Percentiles rank a stretch among this genome's conserved stretches.
Conservation (phyloP, 2,888 invertebrate species). For the Dynastes grantii region DNA sequence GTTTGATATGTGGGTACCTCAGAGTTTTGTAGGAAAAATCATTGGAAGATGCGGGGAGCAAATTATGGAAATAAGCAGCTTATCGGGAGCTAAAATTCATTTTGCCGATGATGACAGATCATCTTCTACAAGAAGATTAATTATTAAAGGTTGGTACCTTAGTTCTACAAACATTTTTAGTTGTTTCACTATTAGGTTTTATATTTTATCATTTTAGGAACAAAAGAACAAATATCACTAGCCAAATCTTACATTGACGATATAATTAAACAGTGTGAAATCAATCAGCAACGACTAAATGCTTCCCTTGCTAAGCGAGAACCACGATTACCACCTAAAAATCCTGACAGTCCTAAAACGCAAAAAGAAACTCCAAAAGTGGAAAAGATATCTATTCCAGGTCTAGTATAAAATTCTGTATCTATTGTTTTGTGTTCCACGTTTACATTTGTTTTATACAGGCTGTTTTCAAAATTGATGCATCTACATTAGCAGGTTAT, state of each 20-base stretch:
- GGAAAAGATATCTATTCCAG: constrained; percentile 65
- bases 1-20: constrained; percentile 80
- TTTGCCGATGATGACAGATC: constrained; percentile 67
- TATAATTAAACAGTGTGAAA: constrained; percentile 75
- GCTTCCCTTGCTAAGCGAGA: constrained; percentile 71
- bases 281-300: constrained; percentile 69
- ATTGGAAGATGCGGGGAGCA: constrained; percentile 84
- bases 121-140: constrained; percentile 60
- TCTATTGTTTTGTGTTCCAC: background rate
- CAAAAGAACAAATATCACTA: constrained; percentile 81
- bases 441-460: too few species aligned
- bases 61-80: constrained; percentile 80
- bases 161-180: background rate
- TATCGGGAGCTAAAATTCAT: constrained; percentile 82
- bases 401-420: constrained; percentile 53
- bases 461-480: too few species aligned
- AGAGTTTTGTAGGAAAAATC: constrained; percentile 79
- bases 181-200: too few species aligned
- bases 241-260: constrained; percentile 83
- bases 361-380: constrained; percentile 62
- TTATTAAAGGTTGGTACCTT: constrained; percentile 63
- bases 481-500: too few species aligned
- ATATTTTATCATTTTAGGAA: constrained; percentile 71
- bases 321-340: constrained; percentile 69
- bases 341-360: constrained; percentile 53